Base-by-base conservation (phyloP, 2,888 invertebrate species). In the Drosophila pseudotakahashii region DNA sequence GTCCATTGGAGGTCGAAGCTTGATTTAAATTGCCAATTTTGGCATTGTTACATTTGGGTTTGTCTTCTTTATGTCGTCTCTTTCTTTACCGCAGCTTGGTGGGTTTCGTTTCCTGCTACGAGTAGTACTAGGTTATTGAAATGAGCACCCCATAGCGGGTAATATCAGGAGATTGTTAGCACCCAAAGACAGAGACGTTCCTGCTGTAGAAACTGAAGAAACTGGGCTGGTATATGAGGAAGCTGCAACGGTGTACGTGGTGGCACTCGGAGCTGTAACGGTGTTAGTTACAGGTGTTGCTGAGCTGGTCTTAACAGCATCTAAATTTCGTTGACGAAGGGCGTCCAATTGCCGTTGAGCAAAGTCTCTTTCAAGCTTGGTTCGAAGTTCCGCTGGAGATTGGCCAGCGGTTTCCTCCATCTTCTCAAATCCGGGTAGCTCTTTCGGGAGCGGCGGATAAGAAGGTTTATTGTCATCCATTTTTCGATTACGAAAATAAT, bases 1-100 rank as follows among this genome's bases (percentile, higher is more conserved):
- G 30, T 52, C 52, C 52, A 41, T 30, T 52, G 14, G 30, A 52
- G 5, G 39, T 52, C 52, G 52, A 53, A 41, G 41, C 14, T 4
- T 41, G 53, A 16, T 5, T 53, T 11, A 7, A 53, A 52, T 26
- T 23, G 7, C 14, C 51, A 10, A 11, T 26, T 37, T 23, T 39
- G 14, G 36, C 36, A 36, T 26, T 39, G 39, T 9, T 14, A 52
- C 52, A 39, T 26, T 39, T 4, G 48, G 34, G n/a, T n/a, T n/a
- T n/a, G n/a, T n/a, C n/a, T n/a, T n/a, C n/a, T n/a, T n/a, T n/a
- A n/a, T n/a, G n/a, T 34, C 32, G 3, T 6, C 32, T 34, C 11
- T 6, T 11, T 48, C 32, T 48, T 36, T 36, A 36, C 36, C 13
- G n/a, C 45, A 9, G 45, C 11, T 45, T 45, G 45, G 7, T 14